Base-by-base conservation (phyloP, 1,140 invertebrate species). In the Drosophila lini region DNA sequence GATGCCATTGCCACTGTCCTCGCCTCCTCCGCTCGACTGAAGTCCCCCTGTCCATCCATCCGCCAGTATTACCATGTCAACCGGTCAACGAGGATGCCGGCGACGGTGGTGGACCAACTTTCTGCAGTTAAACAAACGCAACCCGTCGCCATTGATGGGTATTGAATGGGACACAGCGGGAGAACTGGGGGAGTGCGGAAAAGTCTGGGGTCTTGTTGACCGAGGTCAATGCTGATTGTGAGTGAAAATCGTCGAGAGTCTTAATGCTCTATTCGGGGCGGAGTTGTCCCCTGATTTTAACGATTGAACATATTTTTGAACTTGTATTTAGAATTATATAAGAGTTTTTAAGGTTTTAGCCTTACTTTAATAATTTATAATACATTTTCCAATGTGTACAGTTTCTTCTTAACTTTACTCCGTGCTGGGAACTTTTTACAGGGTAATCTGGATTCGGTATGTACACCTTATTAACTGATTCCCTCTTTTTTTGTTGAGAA, bases 1-100 rank as follows among this genome's bases (percentile, higher is more conserved):
- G 84, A 88, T 88, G 84, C 84, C 73, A 83, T 81, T 61, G 62
- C 60, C 78, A 55, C 62, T 38, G 40, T 50, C 22, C 22, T 36
- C 25, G 3, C 19, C 71, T 19, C 34, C 6, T 25, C 45, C 11
- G 53, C 38, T 11, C 22, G 19, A 19, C 50, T 11, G 16, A 7
- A 16, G 3, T 3, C 22, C 44, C 34, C 64, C 13, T 31, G 22
- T 36, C n/a, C 34, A 63, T 65, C 58, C 42, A 19, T 38, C n/a
- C 32, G 10, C 59, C 63, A 52, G 41, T 56, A 77, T 77, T 77
- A 59, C 70, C 62, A 57, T 76, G 52, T 53, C 69, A 64, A 62
- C 55, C 58, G 41, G 47, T 48, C 71, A 74, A 32, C 25, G 53
- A 50, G 62, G 45, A 58, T 59, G 10, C 19, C 45, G 11, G 22